Base-by-base conservation (phyloP, 2,888 invertebrate species). In the Ceratothoa steindachneri region DNA sequence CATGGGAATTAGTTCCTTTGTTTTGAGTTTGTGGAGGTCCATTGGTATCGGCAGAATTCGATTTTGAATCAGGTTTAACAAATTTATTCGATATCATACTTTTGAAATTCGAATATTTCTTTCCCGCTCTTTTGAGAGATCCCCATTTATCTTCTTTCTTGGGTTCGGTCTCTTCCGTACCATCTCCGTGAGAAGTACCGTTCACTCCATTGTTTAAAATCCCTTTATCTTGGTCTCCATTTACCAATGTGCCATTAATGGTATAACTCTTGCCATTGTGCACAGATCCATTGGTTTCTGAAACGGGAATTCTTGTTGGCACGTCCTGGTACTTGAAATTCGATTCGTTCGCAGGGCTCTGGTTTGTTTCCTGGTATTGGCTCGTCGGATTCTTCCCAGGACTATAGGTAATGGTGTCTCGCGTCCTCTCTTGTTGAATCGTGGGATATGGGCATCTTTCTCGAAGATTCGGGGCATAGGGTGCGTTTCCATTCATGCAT, bases 41-140 rank as follows among this genome's bases (percentile, higher is more conserved):
- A 69, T 27, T 69, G 22, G 19, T 64, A n/a, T 19, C 30, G 9
- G 15, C 64, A 1, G 51, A 28, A 19, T 70, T 64, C 3, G 27
- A 30, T 55, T 70, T 70, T 1, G 60, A 9, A 22, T 77, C 77
- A n/a, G 52, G 53, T 22, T 67, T 68, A 28, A 53, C 73, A 53
- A 80, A 76, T 51, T 75, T 77, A 60, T 72, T 69, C 22, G 74
- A 72, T 12, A 80, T 31, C 55, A 78, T 80, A 51, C 74, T 75
- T 64, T 78, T 80, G n/a, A 80, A 67, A 72, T 76, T 65, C n/a
- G 73, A 73, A 60, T 80, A 80, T 65, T 80, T 80, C 67, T 67
- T 51, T 1, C 75, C 75, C 1, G 76, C 76, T 15, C 71, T 67
- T 15, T 70, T 78, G 28, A 78, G 68, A 19, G 75, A 75, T 22